These are phyloP conservation scores for Zootermopsis nevadensis DNA, from an alignment of 2,888 invertebrate genomes.

Conservation along the genomic window DNA sequence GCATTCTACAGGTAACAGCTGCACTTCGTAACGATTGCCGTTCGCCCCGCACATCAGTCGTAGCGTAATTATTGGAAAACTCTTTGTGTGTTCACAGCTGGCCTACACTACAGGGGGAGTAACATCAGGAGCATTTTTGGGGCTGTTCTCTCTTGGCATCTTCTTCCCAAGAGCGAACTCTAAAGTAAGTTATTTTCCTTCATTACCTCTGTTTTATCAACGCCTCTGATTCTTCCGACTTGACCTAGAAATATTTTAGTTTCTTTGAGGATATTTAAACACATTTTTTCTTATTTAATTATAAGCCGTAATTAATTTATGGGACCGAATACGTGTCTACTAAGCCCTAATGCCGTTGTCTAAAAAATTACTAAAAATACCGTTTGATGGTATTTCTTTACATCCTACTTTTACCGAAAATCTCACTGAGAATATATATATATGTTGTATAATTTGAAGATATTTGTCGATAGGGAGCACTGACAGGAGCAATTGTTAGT, in stretches of 20 bases:
- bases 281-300: too few species aligned
- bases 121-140: conserved; percentile 78
- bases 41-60: neutral
- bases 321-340: too few species aligned
- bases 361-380: too few species aligned
- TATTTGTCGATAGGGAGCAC: neutral
- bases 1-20: conserved; percentile 55
- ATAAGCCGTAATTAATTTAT: too few species aligned
- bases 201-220: too few species aligned
- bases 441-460: neutral
- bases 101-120: conserved; percentile 47
- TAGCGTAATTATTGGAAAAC: too few species aligned
- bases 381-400: too few species aligned
- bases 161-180: conserved; percentile 88
- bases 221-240: too few species aligned
- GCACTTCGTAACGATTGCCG: neutral
- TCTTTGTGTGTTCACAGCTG: conserved; percentile 35
- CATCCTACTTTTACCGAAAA: neutral
- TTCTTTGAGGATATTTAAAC: neutral
- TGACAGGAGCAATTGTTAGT: neutral
- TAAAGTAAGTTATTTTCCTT: conserved; percentile 67
- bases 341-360: too few species aligned
- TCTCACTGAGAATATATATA: neutral
- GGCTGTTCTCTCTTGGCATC: conserved; percentile 89
- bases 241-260: too few species aligned